Percentiles rank a stretch among this genome's conserved stretches.
Evolutionary conservation across 1,140 invertebrate genomes (phyloP).

Genomic region (Drosophila ananassae): DNA sequence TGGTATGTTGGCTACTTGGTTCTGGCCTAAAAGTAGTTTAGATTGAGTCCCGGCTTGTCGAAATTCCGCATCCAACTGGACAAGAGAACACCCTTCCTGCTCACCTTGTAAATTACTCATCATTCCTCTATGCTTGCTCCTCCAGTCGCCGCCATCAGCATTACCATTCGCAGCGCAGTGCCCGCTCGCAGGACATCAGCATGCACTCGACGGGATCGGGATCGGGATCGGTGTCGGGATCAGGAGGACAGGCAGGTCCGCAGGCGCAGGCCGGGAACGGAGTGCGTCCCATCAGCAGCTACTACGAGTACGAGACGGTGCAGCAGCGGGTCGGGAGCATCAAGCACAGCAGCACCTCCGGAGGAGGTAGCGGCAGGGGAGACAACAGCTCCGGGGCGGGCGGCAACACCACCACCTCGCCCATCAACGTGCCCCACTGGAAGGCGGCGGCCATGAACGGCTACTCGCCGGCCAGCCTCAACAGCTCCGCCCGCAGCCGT

Average conservation of each 20-base stretch:
- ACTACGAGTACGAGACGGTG: slow-evolving; percentile 92
- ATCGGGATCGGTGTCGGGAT: slow-evolving; percentile 26
- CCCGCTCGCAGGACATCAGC: slow-evolving; percentile 86
- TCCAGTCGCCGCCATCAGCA: slow-evolving; percentile 88
- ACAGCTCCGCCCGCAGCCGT: slow-evolving; percentile 83
- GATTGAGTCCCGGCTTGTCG: not conserved
- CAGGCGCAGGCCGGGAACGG: slow-evolving; percentile 33
- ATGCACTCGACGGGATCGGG: slow-evolving; percentile 59
- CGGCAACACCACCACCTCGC: slow-evolving; percentile 39
- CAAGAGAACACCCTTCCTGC: not conserved
- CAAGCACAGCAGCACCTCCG: slow-evolving; percentile 71
- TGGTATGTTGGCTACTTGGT: not conserved
- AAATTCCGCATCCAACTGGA: not conserved
- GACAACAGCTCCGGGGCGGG: slow-evolving; percentile 18
- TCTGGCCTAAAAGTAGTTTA: not conserved
- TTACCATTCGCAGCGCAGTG: slow-evolving; percentile 91
- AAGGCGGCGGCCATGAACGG: slow-evolving; percentile 74
- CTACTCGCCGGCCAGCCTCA: slow-evolving; percentile 65
- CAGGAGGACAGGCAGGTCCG: slow-evolving; percentile 9
- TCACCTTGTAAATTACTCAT: slow-evolving; percentile 15
- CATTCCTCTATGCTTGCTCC: slow-evolving; percentile 13
- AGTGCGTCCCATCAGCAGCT: slow-evolving; percentile 89
- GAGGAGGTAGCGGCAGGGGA: not conserved
- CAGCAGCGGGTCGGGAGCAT: slow-evolving; percentile 85
- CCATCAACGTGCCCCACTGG: slow-evolving; percentile 78